These are phyloP conservation scores for Chinchilla lanigera DNA, from an alignment of 2,113 vertebrate species.

Conservation along the genomic window DNA sequence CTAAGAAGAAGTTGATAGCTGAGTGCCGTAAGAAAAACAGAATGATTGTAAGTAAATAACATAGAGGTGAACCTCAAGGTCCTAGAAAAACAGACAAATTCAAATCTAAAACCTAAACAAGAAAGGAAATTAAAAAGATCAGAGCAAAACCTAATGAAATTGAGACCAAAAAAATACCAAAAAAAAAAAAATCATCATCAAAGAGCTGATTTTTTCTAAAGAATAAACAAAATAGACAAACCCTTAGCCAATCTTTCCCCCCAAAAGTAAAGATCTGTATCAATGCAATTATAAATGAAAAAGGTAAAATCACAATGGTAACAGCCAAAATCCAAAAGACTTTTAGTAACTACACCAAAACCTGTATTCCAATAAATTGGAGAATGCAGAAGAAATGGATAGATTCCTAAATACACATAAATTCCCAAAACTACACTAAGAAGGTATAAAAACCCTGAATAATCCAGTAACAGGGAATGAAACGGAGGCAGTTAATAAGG, in stretches of 20 bases:
- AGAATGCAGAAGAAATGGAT: neutral
- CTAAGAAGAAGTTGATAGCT: neutral
- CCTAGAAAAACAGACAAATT: neutral
- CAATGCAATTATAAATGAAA: neutral
- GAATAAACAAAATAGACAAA: neutral
- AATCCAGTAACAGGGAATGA: neutral
- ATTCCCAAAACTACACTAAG: neutral
- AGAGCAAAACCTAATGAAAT: neutral
- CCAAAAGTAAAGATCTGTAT: neutral
- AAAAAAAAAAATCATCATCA: neutral
- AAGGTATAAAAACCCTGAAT: neutral
- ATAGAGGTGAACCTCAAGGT: neutral
- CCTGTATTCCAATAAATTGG: neutral
- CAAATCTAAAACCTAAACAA: neutral
- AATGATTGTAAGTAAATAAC: neutral
- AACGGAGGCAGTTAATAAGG: neutral
- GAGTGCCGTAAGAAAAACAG: neutral
- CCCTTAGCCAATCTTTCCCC: neutral
- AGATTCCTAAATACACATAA: neutral
- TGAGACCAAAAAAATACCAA: neutral
- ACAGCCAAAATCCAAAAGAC: neutral
- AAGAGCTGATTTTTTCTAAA: neutral
- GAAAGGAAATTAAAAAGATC: neutral
- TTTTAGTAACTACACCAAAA: neutral
- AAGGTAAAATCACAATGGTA: neutral